A percentile compares a stretch with the other conserved stretches of the same genome.
These are phyloP conservation scores for Andrena marginata DNA, from an alignment of 2,888 invertebrate species.

Conservation along the genomic window DNA sequence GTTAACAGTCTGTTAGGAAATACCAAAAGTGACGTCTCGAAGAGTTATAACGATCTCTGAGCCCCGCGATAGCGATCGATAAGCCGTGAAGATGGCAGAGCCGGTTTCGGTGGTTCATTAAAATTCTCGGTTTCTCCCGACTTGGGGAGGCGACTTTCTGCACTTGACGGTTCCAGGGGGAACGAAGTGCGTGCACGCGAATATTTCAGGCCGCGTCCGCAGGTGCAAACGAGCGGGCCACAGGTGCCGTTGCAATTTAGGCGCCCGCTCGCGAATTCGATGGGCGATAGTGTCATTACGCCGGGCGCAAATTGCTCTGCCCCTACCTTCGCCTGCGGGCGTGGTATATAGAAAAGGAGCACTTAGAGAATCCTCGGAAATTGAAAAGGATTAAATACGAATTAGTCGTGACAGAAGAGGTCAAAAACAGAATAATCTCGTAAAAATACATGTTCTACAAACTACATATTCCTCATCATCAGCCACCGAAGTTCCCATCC, in stretches of 20 bases:
- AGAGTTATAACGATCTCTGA: slow-evolving; percentile 21
- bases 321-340: background rate
- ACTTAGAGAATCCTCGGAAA: background rate
- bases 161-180: slow-evolving; percentile 32
- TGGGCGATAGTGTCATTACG: slow-evolving; percentile 14
- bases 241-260: slow-evolving; percentile 70
- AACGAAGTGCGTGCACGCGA: slow-evolving; percentile 33
- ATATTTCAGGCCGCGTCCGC: slow-evolving; percentile 61
- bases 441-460: background rate
- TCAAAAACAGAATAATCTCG: background rate
- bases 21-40: background rate
- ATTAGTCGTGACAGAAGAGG: background rate
- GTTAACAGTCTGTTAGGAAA: background rate
- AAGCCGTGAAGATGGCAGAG: slow-evolving; percentile 30
- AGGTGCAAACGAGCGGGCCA: slow-evolving; percentile 63
- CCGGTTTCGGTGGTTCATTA: slow-evolving; percentile 57
- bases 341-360: background rate
- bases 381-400: background rate
- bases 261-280: slow-evolving; percentile 35
- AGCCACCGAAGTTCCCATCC: too few species aligned
- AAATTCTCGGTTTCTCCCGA: slow-evolving; percentile 45
- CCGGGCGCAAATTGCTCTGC: background rate
- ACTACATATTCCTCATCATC: background rate
- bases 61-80: slow-evolving; percentile 27
- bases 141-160: slow-evolving; percentile 22